Evolutionary conservation across 2,888 invertebrate genomes (phyloP), one percentile per base, ranked within the genome.

Genomic region (Amorpha juglandis): DNA sequence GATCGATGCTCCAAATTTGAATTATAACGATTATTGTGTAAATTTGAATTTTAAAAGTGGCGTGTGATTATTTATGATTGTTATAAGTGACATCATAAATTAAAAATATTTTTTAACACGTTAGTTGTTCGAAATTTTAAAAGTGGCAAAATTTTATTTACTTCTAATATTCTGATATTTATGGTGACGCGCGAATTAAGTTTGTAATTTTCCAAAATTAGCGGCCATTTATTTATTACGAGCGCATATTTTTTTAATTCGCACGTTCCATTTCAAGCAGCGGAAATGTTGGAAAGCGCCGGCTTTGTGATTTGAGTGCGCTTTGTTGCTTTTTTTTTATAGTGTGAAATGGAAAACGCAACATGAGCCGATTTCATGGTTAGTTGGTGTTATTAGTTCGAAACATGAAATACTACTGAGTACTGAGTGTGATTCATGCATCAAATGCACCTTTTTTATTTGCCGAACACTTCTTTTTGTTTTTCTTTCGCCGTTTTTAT

Each of bases 311-410:
- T 78, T 78, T 78, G 76, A 81, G 84, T 81, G 84, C 76, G 80
- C 78, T 80, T 84, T 83, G 81, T 83, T 77, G 71, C 70, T 73
- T 86, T 87, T 83, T n/a, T 27, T 82, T 75, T 71, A 72, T 73
- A 70, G 85, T 87, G 89, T 86, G 89, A 89, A 89, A 91, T 90
- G 90, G 87, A 84, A 84, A 88, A 85, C 80, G 81, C 80, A 86
- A 88, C 87, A 92, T 89, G 89, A 90, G 81, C 81, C 84, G 83
- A 89, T 92, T 92, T 91, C 90, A 92, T 91, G 92, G 92, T 92
- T 90, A 86, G 91, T 91, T 90, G 86, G 80, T 78, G 82, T 81
- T 82, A 82, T 80, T 83, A 82, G 84, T 80, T 81, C 79, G 71
- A 78, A 78, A 81, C 84, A 82, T 83, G 80, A 83, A 82, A 65